These are phyloP conservation scores for Tylochromis polylepis DNA, from an alignment of 2,113 vertebrate genomes.

Conservation along the genomic window DNA sequence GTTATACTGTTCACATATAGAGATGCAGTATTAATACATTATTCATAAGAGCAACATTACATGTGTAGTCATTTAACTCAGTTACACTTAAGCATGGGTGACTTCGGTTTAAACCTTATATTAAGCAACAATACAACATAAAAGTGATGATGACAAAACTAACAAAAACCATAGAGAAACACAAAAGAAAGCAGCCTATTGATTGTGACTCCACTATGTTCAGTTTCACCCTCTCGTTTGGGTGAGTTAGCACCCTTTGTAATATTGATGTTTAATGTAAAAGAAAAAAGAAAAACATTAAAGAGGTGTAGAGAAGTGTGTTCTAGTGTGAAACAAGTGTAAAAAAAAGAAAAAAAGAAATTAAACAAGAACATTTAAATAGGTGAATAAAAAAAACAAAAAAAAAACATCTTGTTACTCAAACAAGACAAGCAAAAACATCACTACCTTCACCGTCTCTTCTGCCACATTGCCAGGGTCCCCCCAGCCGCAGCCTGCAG, in stretches of 20 bases:
- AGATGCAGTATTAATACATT: not conserved
- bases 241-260: not conserved
- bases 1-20: not conserved
- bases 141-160: constrained; percentile 1
- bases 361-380: not conserved
- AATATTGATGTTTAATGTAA: not conserved
- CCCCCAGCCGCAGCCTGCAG: constrained; percentile 66
- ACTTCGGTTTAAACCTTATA: not conserved
- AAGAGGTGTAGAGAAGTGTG: not conserved
- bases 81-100: not conserved
- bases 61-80: not conserved
- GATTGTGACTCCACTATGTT: constrained; percentile 52
- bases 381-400: constrained; percentile 4
- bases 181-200: constrained; percentile 57
- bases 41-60: not conserved
- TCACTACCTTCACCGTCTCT: constrained; percentile 71
- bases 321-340: constrained; percentile 18
- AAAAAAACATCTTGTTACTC: constrained; percentile 60
- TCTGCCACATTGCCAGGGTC: constrained; percentile 61
- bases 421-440: constrained; percentile 69
- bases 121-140: constrained; percentile 12
- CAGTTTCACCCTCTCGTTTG: constrained; percentile 5
- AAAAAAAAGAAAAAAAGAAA: not conserved
- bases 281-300: not conserved
- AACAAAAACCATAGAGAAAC: constrained; percentile 16